Base-by-base conservation (phyloP, 2,888 invertebrate genomes). In the Timema cristinae region DNA sequence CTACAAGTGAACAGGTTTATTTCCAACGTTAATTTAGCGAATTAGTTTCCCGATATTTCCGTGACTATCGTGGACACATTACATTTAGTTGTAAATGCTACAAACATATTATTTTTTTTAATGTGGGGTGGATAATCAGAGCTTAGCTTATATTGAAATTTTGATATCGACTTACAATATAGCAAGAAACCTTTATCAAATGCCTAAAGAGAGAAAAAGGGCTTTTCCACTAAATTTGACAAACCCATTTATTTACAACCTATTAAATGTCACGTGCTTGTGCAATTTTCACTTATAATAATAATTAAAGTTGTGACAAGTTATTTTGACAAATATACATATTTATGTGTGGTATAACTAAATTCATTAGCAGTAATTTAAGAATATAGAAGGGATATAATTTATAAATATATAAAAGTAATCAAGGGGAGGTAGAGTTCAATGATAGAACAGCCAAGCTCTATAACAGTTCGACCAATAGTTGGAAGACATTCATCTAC, bases 401-500 rank as follows among this genome's bases (percentile, higher is more conserved):
- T 32, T 32, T 1, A 32, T 50, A 6, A 0, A 15, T 16, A 67
- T 10, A 50, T 11, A 9, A 10, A 50, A 51, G 15, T 48, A 50
- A 67, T 48, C 50, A 32, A 48, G 32, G 59, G 66, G 71, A 70
- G 67, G 69, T 50, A 49, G 16, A 13, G 72, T 11, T 7, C 47
- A 10, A 50, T 67, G 48, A 72, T 50, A 66, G 61, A 67, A 73
- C 61, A 73, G 75, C 73, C 68, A 15, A 63, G 70, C 71, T 68
- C 68, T 69, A 66, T 73, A 72, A 75, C 69, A 68, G 69, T 71
- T 71, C 71, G 66, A 61, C 75, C 75, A 73, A 75, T 73, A 54
- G 73, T 59, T 59, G 72, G 48, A 50, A 61, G 66, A 69, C 70
- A 50, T 73, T 71, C 63, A 72, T 73, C 75, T 61, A 69, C 32